Percentiles rank a stretch among this genome's conserved stretches.
phyloP scores from a whole-genome alignment of 2,113 vertebrate species.

The Pelvicachromis taeniatus region DNA sequence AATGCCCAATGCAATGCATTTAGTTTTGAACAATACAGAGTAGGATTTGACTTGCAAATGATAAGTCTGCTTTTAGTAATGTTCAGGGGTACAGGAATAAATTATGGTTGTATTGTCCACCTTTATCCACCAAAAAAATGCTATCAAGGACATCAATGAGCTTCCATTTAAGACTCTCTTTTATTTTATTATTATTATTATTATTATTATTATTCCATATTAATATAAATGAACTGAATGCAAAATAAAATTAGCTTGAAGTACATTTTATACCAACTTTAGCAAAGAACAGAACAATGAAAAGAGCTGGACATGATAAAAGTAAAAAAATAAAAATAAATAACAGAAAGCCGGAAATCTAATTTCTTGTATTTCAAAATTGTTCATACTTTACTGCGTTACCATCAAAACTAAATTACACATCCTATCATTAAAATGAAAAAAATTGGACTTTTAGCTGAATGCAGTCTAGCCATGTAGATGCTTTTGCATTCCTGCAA shows the following conservation, averaged over 20 bases:
- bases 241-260: not conserved
- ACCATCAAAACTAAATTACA: not conserved
- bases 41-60: conserved; percentile 21
- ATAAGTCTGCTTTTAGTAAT: not conserved
- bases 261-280: not conserved
- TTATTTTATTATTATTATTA: not conserved
- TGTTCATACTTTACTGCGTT: not conserved
- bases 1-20: not conserved
- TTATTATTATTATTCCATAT: not conserved
- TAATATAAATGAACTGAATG: not conserved
- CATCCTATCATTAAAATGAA: not conserved
- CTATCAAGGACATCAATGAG: not conserved
- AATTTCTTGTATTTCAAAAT: not conserved
- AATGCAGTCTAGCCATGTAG: not conserved
- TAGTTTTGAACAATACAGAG: not conserved
- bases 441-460: not conserved
- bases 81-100: conserved; percentile 7
- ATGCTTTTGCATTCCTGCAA: not conserved
- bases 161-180: not conserved
- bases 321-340: not conserved
- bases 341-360: not conserved
- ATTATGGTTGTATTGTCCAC: not conserved
- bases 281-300: not conserved
- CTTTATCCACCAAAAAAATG: not conserved
- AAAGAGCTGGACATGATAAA: not conserved